Conservation (phyloP, 1,140 invertebrate genomes). For the Latrodectus geometricus region DNA sequence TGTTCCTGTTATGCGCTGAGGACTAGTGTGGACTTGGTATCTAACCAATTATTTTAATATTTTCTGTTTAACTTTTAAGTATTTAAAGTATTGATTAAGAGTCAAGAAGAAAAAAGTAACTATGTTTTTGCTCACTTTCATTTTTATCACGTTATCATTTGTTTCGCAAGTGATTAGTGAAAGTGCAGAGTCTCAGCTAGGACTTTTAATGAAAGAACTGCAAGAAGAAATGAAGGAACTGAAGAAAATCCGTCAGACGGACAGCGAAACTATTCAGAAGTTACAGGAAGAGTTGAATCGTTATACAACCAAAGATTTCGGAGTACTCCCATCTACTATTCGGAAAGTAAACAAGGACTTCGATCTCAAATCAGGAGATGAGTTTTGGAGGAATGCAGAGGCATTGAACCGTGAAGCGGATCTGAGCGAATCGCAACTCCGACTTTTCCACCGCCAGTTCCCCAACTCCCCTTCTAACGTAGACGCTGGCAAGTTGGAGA, state of each 20-base stretch:
- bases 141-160: background rate
- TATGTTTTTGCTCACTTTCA: background rate
- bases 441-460: background rate
- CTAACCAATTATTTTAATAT: too few relatives aligned
- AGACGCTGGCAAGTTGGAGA: background rate
- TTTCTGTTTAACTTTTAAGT: background rate
- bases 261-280: constrained; percentile 22
- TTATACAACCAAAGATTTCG: background rate
- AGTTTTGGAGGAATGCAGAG: background rate
- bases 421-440: constrained; percentile 5
- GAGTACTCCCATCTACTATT: too few relatives aligned
- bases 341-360: background rate
- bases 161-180: background rate
- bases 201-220: constrained; percentile 11
- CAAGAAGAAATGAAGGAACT: constrained; percentile 30
- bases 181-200: background rate
- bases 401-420: constrained; percentile 15
- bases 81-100: background rate
- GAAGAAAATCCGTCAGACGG: background rate
- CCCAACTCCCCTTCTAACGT: background rate
- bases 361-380: background rate
- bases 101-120: too few relatives aligned
- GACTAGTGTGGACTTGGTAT: too few relatives aligned
- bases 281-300: constrained; percentile 15
- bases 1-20: too few relatives aligned